These are phyloP conservation scores for Pimephales promelas DNA, from an alignment of 2,113 vertebrate species.

Conservation along the genomic window DNA sequence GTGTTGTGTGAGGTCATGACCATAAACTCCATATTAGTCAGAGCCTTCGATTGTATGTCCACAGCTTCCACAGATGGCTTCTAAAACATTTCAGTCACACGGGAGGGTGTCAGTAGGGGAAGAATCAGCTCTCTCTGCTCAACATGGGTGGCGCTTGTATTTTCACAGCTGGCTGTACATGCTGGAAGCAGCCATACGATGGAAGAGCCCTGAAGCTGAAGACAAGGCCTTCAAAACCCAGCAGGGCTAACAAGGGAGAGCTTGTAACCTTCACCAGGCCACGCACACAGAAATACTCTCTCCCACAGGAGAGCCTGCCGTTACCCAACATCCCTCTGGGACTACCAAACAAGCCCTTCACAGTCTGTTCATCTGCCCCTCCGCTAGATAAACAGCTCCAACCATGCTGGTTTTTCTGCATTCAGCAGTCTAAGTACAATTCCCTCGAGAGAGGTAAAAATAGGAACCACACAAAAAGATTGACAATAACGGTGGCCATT, in stretches of 20 bases:
- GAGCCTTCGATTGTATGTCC: conserved; percentile 29
- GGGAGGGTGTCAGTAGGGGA: conserved; percentile 32
- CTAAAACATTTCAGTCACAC: conserved; percentile 37
- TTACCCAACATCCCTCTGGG: conserved; percentile 22
- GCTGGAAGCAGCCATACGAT: conserved; percentile 56
- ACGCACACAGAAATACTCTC: conserved; percentile 33
- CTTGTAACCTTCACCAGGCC: conserved; percentile 52
- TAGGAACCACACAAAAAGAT: conserved; percentile 29
- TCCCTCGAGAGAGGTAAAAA: conserved; percentile 27
- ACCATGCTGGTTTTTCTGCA: conserved; percentile 1
- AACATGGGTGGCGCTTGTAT: conserved; percentile 74
- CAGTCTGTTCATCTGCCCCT: conserved; percentile 52
- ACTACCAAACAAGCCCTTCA: conserved; percentile 48
- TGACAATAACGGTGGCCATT: conserved; percentile 33
- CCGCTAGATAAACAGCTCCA: conserved; percentile 34
- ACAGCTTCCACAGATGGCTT: conserved; percentile 40
- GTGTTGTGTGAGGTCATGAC: not conserved
- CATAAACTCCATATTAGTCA: conserved; percentile 16
- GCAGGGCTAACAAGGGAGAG: conserved; percentile 51
- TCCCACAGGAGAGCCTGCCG: conserved; percentile 22
- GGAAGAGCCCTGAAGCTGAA: conserved; percentile 49
- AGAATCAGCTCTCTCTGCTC: conserved; percentile 48
- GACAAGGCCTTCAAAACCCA: conserved; percentile 58
- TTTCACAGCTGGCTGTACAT: conserved; percentile 74
- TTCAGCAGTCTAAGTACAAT: conserved; percentile 18